A percentile compares a stretch with the other conserved stretches of the same genome.
These are phyloP conservation scores for Heteromurus nitidus DNA, from an alignment of 2,888 invertebrate genomes.

Conservation along the genomic window DNA sequence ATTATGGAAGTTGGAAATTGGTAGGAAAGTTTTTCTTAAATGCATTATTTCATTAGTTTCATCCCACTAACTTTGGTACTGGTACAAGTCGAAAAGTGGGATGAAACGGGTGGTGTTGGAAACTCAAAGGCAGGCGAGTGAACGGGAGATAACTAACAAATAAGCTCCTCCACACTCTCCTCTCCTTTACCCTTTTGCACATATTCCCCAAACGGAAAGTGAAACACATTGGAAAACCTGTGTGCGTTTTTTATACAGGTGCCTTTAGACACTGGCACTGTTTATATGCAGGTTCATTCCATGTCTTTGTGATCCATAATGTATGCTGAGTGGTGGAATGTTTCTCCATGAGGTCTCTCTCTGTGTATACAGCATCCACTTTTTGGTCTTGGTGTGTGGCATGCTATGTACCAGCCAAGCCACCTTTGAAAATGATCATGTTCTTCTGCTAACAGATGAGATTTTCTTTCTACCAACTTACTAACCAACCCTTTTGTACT, in stretches of 20 bases:
- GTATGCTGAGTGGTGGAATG: conserved; percentile 37
- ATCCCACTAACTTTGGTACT: conserved; percentile 48
- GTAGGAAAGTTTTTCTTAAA: conserved; percentile 62
- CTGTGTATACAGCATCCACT: conserved; percentile 21
- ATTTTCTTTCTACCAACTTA: not conserved
- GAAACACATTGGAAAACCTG: not conserved
- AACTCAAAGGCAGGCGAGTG: not conserved
- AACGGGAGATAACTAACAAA: not conserved
- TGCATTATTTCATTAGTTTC: conserved; percentile 67
- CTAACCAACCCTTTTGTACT: conserved; percentile 16
- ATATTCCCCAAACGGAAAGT: not conserved
- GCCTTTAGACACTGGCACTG: conserved; percentile 11
- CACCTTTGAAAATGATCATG: no score
- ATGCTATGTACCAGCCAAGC: no score
- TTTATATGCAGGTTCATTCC: conserved; percentile 50
- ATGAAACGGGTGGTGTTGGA: conserved; percentile 17
- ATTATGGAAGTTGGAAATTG: conserved; percentile 58
- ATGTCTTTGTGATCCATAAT: conserved; percentile 43
- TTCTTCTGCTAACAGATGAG: not conserved
- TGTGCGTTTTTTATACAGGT: conserved; percentile 48
- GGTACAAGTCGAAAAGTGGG: conserved; percentile 58
- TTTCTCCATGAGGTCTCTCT: no score
- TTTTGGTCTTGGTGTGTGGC: conserved; percentile 27
- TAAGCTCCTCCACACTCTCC: not conserved
- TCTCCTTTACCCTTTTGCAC: not conserved